Conservation (phyloP, 2,797 vertebrate genomes). For the Phrynocephalus forsythii region DNA sequence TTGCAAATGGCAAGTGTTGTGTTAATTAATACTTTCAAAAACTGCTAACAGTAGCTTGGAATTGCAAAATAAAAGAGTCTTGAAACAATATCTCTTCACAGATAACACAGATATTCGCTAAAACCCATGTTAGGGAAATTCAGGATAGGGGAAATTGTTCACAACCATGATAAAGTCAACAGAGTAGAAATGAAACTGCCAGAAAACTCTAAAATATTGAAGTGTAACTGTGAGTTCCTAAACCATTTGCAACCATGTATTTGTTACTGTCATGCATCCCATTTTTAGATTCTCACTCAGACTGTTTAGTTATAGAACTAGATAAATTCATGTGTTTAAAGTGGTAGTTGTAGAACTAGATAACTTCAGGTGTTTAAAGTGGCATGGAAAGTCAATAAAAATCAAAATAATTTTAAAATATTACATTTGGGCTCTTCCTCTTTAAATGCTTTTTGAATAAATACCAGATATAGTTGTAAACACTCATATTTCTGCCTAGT, state of each 20-base stretch:
- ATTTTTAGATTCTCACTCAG: background rate
- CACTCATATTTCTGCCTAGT: too few relatives aligned
- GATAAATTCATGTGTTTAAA: background rate
- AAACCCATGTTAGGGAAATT: background rate
- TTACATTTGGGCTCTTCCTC: too few relatives aligned
- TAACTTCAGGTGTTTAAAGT: background rate
- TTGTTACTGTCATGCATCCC: too few relatives aligned
- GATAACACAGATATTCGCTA: background rate
- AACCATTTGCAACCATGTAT: background rate
- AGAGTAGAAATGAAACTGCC: background rate
- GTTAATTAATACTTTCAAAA: background rate
- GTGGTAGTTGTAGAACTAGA: background rate
- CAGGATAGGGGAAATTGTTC: background rate
- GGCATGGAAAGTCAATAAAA: background rate
- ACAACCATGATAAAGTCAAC: background rate
- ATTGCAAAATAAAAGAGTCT: background rate
- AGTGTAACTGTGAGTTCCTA: background rate
- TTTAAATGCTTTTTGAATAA: too few relatives aligned
- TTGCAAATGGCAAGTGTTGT: background rate
- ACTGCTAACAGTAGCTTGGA: background rate
- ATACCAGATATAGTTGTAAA: too few relatives aligned
- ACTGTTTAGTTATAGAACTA: background rate
- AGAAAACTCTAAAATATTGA: too few relatives aligned
- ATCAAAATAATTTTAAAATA: too few relatives aligned
- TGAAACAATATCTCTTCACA: background rate